Conservation (phyloP, 2,888 invertebrate species). For the Erebia aethiops region DNA sequence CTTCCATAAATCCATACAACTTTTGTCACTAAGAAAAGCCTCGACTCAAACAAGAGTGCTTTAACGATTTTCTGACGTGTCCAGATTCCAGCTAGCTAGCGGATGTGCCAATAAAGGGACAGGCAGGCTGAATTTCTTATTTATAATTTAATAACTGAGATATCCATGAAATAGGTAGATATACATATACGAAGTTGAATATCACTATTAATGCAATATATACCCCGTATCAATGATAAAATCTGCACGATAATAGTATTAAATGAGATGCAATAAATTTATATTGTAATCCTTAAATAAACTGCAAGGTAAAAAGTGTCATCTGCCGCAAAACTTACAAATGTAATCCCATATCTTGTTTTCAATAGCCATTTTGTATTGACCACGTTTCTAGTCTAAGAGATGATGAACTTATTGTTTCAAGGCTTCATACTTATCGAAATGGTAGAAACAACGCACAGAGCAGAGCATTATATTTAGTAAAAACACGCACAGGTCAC, state of each 20-base stretch:
- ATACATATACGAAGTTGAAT: no score
- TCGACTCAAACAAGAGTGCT: no score
- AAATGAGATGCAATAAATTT: slow-evolving; percentile 14
- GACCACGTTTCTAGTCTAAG: slow-evolving; percentile 30
- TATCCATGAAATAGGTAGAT: no score
- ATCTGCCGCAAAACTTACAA: slow-evolving; percentile 29
- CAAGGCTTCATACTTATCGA: background rate
- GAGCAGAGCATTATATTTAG: background rate
- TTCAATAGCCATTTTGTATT: slow-evolving; percentile 43
- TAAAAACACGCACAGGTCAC: no score
- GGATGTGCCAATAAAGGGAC: no score
- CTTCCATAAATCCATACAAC: no score
- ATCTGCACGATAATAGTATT: slow-evolving; percentile 17
- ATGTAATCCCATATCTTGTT: slow-evolving; percentile 41
- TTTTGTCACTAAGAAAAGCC: no score
- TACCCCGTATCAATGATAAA: slow-evolving; percentile 11
- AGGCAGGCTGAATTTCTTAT: no score
- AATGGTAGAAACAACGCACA: background rate
- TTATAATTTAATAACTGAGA: no score
- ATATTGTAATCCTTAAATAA: slow-evolving; percentile 22
- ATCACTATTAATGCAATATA: slow-evolving; percentile 1
- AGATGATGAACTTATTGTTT: background rate
- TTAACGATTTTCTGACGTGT: no score
- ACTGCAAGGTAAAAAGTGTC: slow-evolving; percentile 27
- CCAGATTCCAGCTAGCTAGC: no score